Percentiles rank a stretch among this genome's conserved stretches.
Evolutionary conservation across 2,888 invertebrate genomes (phyloP).

Genomic region (Petrophora chlorosata): DNA sequence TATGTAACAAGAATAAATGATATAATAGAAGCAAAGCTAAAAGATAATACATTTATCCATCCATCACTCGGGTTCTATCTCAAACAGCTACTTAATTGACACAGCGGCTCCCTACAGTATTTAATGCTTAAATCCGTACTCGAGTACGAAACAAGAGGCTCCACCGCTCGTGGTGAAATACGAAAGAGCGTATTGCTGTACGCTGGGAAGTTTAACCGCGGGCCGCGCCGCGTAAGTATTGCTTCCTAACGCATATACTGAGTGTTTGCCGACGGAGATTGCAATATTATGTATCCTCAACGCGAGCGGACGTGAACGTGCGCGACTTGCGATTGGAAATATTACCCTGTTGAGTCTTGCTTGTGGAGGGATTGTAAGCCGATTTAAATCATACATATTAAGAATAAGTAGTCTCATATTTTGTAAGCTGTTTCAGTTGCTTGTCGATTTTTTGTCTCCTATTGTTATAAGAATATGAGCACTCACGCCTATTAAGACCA

Average conservation of each 20-base stretch:
- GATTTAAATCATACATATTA: constrained; percentile 3
- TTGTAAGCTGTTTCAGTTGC: no score
- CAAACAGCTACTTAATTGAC: no score
- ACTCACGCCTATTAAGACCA: no score
- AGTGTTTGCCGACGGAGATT: constrained; percentile 74
- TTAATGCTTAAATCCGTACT: no score
- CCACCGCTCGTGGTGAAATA: constrained; percentile 67
- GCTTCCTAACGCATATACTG: constrained; percentile 59
- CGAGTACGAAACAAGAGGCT: constrained; percentile 47
- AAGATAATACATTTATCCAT: no score
- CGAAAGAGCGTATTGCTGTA: constrained; percentile 76
- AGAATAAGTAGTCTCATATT: no score
- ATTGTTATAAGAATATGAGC: no score
- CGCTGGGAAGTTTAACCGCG: constrained; percentile 69
- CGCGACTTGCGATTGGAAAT: constrained; percentile 62
- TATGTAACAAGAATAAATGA: no score
- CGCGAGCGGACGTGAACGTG: constrained; percentile 56
- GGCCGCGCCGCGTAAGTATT: constrained; percentile 64
- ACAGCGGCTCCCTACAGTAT: no score
- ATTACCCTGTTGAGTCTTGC: constrained; percentile 57
- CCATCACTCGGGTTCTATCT: no score
- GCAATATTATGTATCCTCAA: constrained; percentile 76
- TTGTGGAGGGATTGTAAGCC: constrained; percentile 35
- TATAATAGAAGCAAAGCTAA: no score
- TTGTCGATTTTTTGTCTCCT: no score